Base-by-base conservation (phyloP, 2,888 invertebrate genomes). In the Apamea sordens region DNA sequence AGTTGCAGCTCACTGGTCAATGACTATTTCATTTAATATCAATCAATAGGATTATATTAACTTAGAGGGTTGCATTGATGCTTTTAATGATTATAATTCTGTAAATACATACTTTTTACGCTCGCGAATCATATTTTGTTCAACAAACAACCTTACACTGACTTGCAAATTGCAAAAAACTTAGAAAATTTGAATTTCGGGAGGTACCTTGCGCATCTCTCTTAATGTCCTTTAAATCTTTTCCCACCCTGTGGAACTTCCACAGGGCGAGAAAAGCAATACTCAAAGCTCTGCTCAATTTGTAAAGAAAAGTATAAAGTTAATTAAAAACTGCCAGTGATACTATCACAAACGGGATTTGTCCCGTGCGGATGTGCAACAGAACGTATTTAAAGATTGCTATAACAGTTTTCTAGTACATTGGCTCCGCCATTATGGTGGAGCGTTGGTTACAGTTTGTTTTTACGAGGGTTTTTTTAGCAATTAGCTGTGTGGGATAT, bases 341-440 rank as follows among this genome's bases (percentile, higher is more conserved):
- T 63, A 47, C 84, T 36, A 56, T 70, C 61, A 78, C 64, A 36
- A 44, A 77, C 21, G 28, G 53, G 61, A 82, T 81, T 50, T 24
- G 76, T 73, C 47, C 41, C 67, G 63, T 74, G 67, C 50, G n/a
- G 24, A 63, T 71, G 64, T 84, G 64, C 73, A 76, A 71, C 56
- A 44, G 65, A 74, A 74, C 56, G 56, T 74, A 67, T 78, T 71
- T 83, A 78, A 77, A 83, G 63, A 74, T 82, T 71, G 61, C 67
- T 67, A 68, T 79, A 84, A 84, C 79, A 68, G 84, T 79, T 79
- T 74, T 84, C 67, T 53, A 68, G 74, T 74, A 84, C 79, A 83
- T 79, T 84, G 63, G 71, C 24, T 74, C 7, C 11, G 24, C 61
- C 63, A 73, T 79, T 79, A 84, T 15, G 70, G 84, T 69, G 67